A percentile compares a stretch with the other conserved stretches of the same genome.
Conservation (phyloP, 2,113 vertebrate genomes). For the Uropsilus gracilis region DNA sequence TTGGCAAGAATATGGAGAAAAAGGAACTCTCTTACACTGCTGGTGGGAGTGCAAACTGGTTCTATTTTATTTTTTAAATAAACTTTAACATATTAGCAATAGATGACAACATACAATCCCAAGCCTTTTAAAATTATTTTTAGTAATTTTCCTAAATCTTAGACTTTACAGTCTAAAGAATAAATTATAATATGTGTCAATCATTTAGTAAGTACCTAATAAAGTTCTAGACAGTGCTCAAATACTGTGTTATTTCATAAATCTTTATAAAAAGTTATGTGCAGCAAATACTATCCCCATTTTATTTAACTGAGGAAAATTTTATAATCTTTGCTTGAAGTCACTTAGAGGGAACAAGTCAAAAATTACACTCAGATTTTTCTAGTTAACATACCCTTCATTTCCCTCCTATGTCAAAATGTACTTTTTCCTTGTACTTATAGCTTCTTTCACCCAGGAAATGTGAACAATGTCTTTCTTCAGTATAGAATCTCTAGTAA, state of each 20-base stretch:
- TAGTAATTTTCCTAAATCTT: neutral
- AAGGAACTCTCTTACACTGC: too few relatives aligned
- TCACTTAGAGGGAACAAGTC: neutral
- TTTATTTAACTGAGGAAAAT: neutral
- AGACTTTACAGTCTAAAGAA: neutral
- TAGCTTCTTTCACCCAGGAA: neutral
- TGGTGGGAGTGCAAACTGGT: too few relatives aligned
- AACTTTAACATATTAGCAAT: too few relatives aligned
- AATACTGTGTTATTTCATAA: neutral
- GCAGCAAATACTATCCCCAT: neutral
- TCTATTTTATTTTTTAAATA: neutral
- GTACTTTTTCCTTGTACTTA: neutral
- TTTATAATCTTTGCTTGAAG: neutral
- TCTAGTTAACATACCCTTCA: neutral
- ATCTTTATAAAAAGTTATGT: neutral
- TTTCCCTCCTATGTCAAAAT: neutral
- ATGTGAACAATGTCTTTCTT: neutral
- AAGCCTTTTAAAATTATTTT: neutral
- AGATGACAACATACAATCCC: too few relatives aligned
- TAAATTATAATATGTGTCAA: neutral
- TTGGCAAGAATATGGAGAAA: too few relatives aligned
- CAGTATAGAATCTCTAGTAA: neutral
- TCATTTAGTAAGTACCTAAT: neutral
- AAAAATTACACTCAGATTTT: neutral
- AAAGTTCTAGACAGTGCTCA: neutral